Evolutionary conservation across 2,888 invertebrate species (phyloP), one percentile per base, ranked within the genome.

Genomic region (Ametastegia equiseti): DNA sequence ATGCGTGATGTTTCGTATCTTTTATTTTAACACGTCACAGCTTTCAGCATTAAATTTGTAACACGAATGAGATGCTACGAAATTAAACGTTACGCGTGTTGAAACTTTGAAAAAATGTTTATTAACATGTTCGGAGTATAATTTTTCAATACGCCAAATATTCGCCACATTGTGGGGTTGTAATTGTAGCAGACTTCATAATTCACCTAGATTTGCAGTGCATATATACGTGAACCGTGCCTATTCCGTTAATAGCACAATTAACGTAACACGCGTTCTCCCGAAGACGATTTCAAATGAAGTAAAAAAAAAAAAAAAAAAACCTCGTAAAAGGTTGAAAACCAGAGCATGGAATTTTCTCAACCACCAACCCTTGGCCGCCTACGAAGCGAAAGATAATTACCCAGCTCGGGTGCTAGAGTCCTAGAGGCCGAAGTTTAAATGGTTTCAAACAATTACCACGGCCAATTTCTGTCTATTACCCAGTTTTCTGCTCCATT

Each of bases 401-500:
- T 88, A 88, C 84, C 85, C 81, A 82, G 80, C 83, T 83, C 84
- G 63, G 82, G 71, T 80, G 81, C 81, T 42, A 67, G 67, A 67
- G 39, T 67, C 67, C 67, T 67, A 67, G 67, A 67, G 39, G 75
- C 81, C 82, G 83, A 83, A 80, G 81, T 85, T 86, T 85, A 84
- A 87, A 84, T 87, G 85, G 84, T 84, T 83, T 84, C 84, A 88
- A 88, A 89, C 88, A 88, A 88, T 88, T 88, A 87, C 85, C 85
- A 83, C 81, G 83, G 82, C 82, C 86, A 84, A 88, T 87, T 87
- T 86, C 86, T 86, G 87, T 86, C 87, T 85, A 88, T 88, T 84
- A 84, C 84, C 84, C 83, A 86, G 85, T 86, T 86, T 88, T 85
- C 86, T 84, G 83, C 85, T 83, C 85, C 86, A 86, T 88, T 87